Percentiles rank a stretch among this genome's conserved stretches.
Conservation (phyloP, 2,797 vertebrate species). For the Discoglossus pictus region DNA sequence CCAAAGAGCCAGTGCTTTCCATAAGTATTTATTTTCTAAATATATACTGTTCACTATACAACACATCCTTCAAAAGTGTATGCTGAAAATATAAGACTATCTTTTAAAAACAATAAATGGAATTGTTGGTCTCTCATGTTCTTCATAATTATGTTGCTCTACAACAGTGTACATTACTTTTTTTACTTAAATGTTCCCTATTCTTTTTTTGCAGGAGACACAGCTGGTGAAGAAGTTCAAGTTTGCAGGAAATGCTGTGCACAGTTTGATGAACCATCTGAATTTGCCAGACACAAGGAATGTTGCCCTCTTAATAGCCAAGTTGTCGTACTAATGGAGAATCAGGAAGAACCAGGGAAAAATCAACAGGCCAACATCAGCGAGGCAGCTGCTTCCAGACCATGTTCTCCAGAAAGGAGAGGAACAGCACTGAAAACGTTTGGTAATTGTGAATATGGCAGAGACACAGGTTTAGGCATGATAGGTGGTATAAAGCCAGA, state of each 20-base stretch:
- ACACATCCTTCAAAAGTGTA: too few species aligned
- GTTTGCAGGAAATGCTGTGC: slow-evolving; percentile 66
- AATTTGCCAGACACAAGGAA: slow-evolving; percentile 61
- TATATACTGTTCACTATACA: too few species aligned
- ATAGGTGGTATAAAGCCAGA: slow-evolving; percentile 18
- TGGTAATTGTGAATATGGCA: slow-evolving; percentile 19
- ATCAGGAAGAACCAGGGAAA: slow-evolving; percentile 55
- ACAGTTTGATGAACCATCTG: slow-evolving; percentile 62
- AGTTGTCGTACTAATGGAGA: slow-evolving; percentile 66
- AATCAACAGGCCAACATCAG: slow-evolving; percentile 2
- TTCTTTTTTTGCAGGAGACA: slow-evolving; percentile 59
- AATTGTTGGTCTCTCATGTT: too few species aligned
- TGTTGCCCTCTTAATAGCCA: slow-evolving; percentile 60
- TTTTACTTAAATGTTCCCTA: neutral
- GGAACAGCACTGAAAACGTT: slow-evolving; percentile 22
- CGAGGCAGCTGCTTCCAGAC: slow-evolving; percentile 20
- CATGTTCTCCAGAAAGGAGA: slow-evolving; percentile 25
- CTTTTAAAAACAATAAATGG: too few species aligned
- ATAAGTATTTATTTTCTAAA: too few species aligned
- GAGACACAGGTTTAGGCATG: slow-evolving; percentile 12
- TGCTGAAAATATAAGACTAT: too few species aligned
- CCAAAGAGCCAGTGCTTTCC: too few species aligned
- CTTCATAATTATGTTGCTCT: neutral
- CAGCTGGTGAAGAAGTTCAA: slow-evolving; percentile 61
- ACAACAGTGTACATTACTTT: neutral